These are phyloP conservation scores for Plemyria rubiginata DNA, from an alignment of 2,888 invertebrate genomes.

Conservation along the genomic window DNA sequence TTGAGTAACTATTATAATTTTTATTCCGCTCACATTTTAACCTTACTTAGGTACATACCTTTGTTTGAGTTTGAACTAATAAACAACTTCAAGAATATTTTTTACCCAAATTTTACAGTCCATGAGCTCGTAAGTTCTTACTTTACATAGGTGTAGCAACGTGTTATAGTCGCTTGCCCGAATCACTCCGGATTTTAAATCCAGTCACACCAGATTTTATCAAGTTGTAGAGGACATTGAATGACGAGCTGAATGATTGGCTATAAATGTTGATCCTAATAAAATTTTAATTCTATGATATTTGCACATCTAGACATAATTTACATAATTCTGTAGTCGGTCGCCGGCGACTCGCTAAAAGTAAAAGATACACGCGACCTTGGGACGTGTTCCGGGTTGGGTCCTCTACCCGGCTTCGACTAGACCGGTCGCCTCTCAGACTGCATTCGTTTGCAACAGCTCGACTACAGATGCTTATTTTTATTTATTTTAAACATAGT, in stretches of 20 bases:
- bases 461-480: slow-evolving; percentile 12
- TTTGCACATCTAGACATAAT: slow-evolving; percentile 43
- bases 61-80: no score
- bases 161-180: slow-evolving; percentile 4
- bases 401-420: slow-evolving; percentile 50
- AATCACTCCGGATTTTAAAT: slow-evolving; percentile 22
- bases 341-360: slow-evolving; percentile 54
- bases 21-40: slow-evolving; percentile 13
- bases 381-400: slow-evolving; percentile 77
- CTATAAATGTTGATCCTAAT: slow-evolving; percentile 41
- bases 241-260: slow-evolving; percentile 39
- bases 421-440: slow-evolving; percentile 59
- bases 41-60: no score
- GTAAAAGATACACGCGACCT: slow-evolving; percentile 75
- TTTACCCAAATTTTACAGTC: no score
- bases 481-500: slow-evolving; percentile 13
- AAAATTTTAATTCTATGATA: slow-evolving; percentile 38
- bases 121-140: no score
- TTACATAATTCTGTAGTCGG: slow-evolving; percentile 44
- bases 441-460: slow-evolving; percentile 31
- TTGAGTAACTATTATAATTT: slow-evolving; percentile 33
- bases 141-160: background rate
- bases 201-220: slow-evolving; percentile 30
- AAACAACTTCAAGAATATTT: no score
- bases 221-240: slow-evolving; percentile 29